These are phyloP conservation scores for Tetropium fuscum DNA, from an alignment of 2,888 invertebrate genomes.

Conservation along the genomic window DNA sequence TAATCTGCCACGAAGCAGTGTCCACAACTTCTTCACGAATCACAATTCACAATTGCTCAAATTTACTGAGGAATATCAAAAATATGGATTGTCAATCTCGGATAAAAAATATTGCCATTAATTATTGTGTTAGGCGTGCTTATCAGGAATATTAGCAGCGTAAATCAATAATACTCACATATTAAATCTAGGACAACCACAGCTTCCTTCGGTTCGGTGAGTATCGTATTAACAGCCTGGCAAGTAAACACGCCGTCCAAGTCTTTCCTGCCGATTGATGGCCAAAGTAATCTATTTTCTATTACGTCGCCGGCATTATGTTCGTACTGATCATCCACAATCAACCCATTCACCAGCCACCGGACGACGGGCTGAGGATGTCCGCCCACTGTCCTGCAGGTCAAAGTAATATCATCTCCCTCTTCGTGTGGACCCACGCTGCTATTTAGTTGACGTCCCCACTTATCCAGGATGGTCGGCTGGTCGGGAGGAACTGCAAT, in stretches of 20 bases:
- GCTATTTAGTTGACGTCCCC: constrained; percentile 85
- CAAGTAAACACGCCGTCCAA: constrained; percentile 90
- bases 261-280: constrained; percentile 80
- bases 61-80: too few relatives aligned
- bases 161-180: constrained; percentile 71
- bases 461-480: constrained; percentile 86
- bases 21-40: too few relatives aligned
- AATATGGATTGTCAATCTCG: too few relatives aligned
- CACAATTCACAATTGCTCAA: too few relatives aligned
- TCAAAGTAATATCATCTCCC: constrained; percentile 86
- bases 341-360: constrained; percentile 85
- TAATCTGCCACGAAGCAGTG: too few relatives aligned
- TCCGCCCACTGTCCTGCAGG: constrained; percentile 90
- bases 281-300: constrained; percentile 84
- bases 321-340: constrained; percentile 85
- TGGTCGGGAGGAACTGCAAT: constrained; percentile 88
- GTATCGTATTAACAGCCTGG: constrained; percentile 86
- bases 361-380: constrained; percentile 82
- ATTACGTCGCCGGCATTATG: constrained; percentile 89
- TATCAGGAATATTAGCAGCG: too few relatives aligned
- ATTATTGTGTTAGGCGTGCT: too few relatives aligned
- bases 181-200: constrained; percentile 83
- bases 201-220: constrained; percentile 83
- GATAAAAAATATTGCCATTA: too few relatives aligned
- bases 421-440: constrained; percentile 88